A percentile compares a stretch with the other conserved stretches of the same genome.
Evolutionary conservation across 2,888 invertebrate genomes (phyloP).

Genomic region (Geotrupes spiniger): DNA sequence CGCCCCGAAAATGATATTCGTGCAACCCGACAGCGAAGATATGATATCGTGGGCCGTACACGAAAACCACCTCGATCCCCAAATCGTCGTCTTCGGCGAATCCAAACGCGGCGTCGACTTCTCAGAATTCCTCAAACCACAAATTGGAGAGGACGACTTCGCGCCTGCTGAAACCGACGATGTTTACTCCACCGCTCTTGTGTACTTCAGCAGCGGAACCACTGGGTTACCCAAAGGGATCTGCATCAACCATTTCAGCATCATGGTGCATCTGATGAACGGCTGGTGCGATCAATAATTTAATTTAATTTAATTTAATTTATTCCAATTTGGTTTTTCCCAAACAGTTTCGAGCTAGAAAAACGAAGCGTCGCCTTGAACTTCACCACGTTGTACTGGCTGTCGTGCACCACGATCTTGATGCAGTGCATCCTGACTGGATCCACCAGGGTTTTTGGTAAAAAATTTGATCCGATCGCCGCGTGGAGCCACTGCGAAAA

Average conservation of each 20-base stretch:
- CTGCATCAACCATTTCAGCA: conserved; percentile 25
- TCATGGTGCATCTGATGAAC: conserved; percentile 13
- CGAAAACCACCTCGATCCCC: conserved; percentile 3
- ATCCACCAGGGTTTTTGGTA: conserved; percentile 7
- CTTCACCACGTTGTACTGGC: conserved; percentile 24
- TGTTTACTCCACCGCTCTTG: conserved; percentile 14
- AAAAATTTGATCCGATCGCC: conserved; percentile 7
- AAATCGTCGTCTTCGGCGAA: conserved; percentile 23
- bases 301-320: background rate
- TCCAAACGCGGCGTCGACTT: conserved; percentile 13
- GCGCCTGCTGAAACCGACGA: conserved; percentile 17
- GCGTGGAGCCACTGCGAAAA: conserved; percentile 8
- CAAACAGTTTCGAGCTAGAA: background rate
- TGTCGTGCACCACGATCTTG: conserved; percentile 18
- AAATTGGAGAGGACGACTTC: conserved; percentile 21
- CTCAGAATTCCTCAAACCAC: conserved; percentile 13
- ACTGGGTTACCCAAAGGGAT: conserved; percentile 32
- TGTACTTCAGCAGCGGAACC: conserved; percentile 25
- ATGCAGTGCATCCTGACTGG: conserved; percentile 14
- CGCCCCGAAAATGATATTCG: conserved; percentile 28
- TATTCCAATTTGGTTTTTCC: background rate
- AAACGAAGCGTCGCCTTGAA: conserved; percentile 8
- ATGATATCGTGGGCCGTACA: conserved; percentile 13
- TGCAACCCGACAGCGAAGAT: conserved; percentile 15
- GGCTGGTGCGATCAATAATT: conserved; percentile 7